These are phyloP conservation scores for Luscinia luscinia DNA, from an alignment of 2,797 vertebrate genomes.

Conservation along the genomic window DNA sequence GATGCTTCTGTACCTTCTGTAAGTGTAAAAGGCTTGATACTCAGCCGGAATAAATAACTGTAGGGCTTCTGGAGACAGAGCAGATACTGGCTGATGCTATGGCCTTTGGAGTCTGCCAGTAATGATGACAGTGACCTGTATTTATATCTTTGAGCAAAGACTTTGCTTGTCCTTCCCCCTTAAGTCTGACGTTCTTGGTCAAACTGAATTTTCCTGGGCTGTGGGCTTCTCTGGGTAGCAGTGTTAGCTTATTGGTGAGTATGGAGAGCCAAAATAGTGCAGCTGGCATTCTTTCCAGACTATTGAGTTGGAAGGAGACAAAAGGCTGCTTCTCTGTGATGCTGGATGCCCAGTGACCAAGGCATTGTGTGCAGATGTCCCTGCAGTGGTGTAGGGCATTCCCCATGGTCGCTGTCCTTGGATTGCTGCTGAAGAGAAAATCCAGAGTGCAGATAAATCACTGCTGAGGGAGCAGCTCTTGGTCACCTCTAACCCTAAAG, in stretches of 20 bases:
- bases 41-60: background rate
- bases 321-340: background rate
- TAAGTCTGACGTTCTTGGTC: background rate
- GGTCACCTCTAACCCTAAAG: background rate
- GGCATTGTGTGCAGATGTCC: background rate
- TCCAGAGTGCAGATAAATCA: background rate
- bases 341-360: background rate
- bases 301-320: constrained; percentile 7
- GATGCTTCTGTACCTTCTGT: constrained; percentile 5
- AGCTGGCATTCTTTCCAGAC: constrained; percentile 6
- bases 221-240: background rate
- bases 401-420: background rate
- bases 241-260: background rate
- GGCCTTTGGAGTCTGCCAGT: background rate
- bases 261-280: background rate
- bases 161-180: background rate
- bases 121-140: background rate
- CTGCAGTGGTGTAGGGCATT: background rate
- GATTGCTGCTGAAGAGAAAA: background rate
- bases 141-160: background rate
- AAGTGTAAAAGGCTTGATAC: constrained; percentile 23
- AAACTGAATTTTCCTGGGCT: background rate
- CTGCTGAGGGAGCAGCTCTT: background rate
- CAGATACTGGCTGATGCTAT: background rate
- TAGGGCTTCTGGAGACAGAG: background rate